Evolutionary conservation across 2,797 vertebrate species (phyloP).

Genomic region (Streptopelia turtur): DNA sequence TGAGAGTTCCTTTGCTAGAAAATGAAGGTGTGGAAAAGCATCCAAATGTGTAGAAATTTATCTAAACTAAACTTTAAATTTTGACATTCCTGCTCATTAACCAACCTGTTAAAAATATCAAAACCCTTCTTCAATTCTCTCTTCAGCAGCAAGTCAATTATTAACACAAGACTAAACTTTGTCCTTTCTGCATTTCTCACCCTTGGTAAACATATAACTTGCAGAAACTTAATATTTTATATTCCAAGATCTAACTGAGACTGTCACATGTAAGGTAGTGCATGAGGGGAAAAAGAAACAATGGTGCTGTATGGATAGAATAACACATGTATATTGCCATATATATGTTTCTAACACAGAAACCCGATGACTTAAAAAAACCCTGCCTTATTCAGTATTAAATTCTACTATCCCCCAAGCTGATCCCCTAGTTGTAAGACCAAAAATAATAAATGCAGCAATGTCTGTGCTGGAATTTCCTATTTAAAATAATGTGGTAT

Average conservation of each 20-base stretch:
- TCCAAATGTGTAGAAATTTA: neutral
- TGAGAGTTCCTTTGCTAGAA: neutral
- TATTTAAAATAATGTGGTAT: slow-evolving; percentile 62
- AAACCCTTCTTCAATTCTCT: neutral
- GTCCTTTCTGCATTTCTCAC: neutral
- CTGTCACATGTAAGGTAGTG: neutral
- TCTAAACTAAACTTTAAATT: neutral
- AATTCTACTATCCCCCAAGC: slow-evolving; percentile 20
- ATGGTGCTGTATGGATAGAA: neutral
- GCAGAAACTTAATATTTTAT: neutral
- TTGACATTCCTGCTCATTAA: neutral
- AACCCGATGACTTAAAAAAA: neutral
- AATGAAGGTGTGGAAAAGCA: neutral
- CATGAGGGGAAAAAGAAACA: neutral
- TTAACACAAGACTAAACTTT: slow-evolving; percentile 12
- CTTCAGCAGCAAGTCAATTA: neutral
- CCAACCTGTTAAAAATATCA: neutral
- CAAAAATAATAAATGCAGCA: slow-evolving; percentile 44
- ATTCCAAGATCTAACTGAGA: neutral
- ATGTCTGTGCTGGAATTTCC: slow-evolving; percentile 65
- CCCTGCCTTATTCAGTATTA: neutral
- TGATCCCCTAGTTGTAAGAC: slow-evolving; percentile 1
- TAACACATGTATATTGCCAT: neutral
- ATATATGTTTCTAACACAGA: neutral
- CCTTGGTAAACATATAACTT: slow-evolving; percentile 9